These are phyloP conservation scores for Lycocerus yunnanus DNA, from an alignment of 2,888 invertebrate genomes.

Conservation along the genomic window DNA sequence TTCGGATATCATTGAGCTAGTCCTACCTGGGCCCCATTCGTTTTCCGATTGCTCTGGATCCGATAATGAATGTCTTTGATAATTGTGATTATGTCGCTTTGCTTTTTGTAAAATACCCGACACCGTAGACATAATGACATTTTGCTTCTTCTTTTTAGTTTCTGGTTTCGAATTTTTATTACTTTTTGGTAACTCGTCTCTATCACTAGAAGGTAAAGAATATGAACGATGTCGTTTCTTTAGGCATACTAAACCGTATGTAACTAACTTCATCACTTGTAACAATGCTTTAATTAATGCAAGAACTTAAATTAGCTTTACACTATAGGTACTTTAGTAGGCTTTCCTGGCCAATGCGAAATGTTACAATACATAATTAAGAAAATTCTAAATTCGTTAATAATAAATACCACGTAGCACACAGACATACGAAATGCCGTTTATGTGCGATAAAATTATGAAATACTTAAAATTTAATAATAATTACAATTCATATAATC, in stretches of 20 bases:
- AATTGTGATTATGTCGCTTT: constrained; percentile 66
- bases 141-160: constrained; percentile 74
- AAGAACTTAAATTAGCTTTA: neutral
- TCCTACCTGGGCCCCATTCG: constrained; percentile 68
- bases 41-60: constrained; percentile 79
- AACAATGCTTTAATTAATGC: neutral
- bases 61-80: constrained; percentile 69
- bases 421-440: neutral
- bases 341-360: neutral
- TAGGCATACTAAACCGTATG: constrained; percentile 51
- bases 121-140: constrained; percentile 80
- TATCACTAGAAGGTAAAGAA: constrained; percentile 75
- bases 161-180: constrained; percentile 53
- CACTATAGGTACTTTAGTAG: neutral
- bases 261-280: neutral
- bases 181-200: constrained; percentile 60
- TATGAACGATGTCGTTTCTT: constrained; percentile 80
- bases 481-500: no score
- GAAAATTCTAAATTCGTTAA: neutral
- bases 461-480: neutral
- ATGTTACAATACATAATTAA: neutral
- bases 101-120: constrained; percentile 86
- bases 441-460: neutral
- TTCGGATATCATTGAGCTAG: constrained; percentile 73
- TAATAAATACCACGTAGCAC: neutral